Percentiles rank a stretch among this genome's conserved stretches.
Evolutionary conservation across 2,113 vertebrate genomes (phyloP).

Genomic region (Typhlomys cinereus): DNA sequence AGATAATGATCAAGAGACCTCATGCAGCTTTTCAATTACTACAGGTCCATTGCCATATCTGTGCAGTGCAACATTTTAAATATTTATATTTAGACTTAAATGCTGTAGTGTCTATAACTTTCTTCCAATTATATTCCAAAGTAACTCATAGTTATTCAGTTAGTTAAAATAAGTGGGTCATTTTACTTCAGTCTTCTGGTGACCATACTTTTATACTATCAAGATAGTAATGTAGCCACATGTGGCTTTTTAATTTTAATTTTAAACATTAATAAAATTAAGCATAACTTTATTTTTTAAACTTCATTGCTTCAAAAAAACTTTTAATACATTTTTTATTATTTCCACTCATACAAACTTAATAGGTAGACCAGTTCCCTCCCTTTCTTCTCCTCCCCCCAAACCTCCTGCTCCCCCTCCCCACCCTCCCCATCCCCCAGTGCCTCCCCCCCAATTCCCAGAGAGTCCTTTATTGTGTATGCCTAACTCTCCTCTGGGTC

Average conservation of each 20-base stretch:
- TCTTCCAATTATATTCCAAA: neutral
- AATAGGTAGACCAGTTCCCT: too few relatives aligned
- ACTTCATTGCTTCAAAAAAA: too few relatives aligned
- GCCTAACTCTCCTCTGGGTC: too few relatives aligned
- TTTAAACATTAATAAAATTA: neutral
- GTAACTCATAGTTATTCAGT: conserved; percentile 10
- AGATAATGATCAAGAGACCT: too few relatives aligned
- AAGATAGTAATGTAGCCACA: neutral
- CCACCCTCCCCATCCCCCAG: too few relatives aligned
- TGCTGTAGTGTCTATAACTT: neutral
- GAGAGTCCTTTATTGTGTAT: too few relatives aligned
- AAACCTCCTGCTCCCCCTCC: too few relatives aligned
- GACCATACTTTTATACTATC: neutral
- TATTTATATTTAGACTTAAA: neutral
- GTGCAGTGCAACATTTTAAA: neutral
- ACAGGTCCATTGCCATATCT: neutral
- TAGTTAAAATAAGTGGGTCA: neutral
- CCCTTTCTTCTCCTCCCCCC: too few relatives aligned
- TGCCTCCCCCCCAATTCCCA: too few relatives aligned
- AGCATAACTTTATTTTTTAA: neutral
- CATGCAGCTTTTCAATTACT: too few relatives aligned
- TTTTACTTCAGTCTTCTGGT: neutral
- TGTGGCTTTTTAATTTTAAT: neutral
- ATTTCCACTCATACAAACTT: too few relatives aligned
- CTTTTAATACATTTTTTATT: too few relatives aligned